phyloP scores from a whole-genome alignment of 2,797 vertebrate species.

The Psittacula derbiana region DNA sequence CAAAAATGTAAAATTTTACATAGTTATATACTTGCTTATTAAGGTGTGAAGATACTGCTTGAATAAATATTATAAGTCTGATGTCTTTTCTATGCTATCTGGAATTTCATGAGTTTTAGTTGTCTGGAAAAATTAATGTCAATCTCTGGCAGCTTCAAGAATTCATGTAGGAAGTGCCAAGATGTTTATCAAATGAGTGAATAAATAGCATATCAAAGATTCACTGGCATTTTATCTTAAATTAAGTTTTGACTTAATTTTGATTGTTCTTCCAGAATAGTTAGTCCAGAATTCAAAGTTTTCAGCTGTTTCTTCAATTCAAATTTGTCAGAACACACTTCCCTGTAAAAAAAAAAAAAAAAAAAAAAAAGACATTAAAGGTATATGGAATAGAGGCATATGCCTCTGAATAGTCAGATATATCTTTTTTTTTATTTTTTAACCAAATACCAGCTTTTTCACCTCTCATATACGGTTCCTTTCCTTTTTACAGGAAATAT shows the following conservation, averaged over 20 bases:
- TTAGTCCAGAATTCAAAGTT: background rate
- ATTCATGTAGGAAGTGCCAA: background rate
- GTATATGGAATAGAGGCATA: fast-evolving
- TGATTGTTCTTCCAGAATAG: background rate
- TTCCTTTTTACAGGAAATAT: constrained; percentile 14
- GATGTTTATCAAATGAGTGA: background rate
- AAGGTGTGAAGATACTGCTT: background rate
- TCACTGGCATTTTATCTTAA: background rate
- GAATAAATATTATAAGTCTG: background rate
- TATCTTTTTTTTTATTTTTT: background rate
- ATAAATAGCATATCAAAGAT: background rate
- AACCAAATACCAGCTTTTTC: background rate
- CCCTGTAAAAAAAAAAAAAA: background rate
- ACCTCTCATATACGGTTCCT: background rate
- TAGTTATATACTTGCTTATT: background rate
- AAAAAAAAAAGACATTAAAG: background rate
- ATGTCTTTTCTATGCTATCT: background rate
- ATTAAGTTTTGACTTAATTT: background rate
- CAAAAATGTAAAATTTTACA: background rate
- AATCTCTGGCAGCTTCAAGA: background rate
- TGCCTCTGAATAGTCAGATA: background rate
- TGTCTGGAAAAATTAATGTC: background rate
- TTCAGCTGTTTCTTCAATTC: background rate
- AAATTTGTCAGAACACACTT: background rate
- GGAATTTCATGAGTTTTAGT: background rate